These are phyloP conservation scores for Catostomus latipinnis DNA, from an alignment of 2,797 vertebrate genomes.

Conservation along the genomic window DNA sequence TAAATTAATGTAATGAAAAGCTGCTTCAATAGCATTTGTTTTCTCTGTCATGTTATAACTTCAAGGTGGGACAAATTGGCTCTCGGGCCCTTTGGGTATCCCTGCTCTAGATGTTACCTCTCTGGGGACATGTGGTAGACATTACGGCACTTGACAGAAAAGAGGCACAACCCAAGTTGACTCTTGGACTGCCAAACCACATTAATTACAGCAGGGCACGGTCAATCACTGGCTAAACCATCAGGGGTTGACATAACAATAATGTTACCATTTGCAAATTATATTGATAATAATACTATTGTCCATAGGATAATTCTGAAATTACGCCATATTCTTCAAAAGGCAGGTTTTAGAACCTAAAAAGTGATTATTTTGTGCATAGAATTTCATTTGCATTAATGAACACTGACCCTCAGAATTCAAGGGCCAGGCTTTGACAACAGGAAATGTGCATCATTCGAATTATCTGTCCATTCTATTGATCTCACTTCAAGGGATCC, in stretches of 20 bases:
- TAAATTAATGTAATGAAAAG: too few species aligned
- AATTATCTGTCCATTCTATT: slow-evolving; percentile 54
- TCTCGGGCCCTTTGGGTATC: too few species aligned
- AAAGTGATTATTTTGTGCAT: slow-evolving; percentile 19
- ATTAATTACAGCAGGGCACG: slow-evolving; percentile 23
- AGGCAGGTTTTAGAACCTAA: slow-evolving; percentile 27
- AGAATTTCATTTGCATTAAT: slow-evolving; percentile 53
- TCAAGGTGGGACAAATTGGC: too few species aligned
- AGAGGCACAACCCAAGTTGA: not conserved
- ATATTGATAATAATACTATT: too few species aligned
- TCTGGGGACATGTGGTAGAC: slow-evolving; percentile 15
- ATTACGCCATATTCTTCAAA: not conserved
- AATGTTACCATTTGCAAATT: slow-evolving; percentile 1
- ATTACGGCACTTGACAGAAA: slow-evolving; percentile 33
- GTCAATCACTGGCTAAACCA: slow-evolving; percentile 14
- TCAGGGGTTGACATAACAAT: not conserved
- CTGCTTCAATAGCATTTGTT: too few species aligned
- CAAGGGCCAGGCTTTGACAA: slow-evolving; percentile 28
- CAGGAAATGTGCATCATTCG: slow-evolving; percentile 53
- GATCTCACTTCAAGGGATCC: slow-evolving; percentile 55
- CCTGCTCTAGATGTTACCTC: not conserved
- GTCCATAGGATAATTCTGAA: not conserved
- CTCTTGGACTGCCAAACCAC: slow-evolving; percentile 20
- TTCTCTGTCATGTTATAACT: too few species aligned
- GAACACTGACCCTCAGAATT: slow-evolving; percentile 38